Evolutionary conservation across 2,113 vertebrate genomes (phyloP).

Genomic region (Stercorarius parasiticus): DNA sequence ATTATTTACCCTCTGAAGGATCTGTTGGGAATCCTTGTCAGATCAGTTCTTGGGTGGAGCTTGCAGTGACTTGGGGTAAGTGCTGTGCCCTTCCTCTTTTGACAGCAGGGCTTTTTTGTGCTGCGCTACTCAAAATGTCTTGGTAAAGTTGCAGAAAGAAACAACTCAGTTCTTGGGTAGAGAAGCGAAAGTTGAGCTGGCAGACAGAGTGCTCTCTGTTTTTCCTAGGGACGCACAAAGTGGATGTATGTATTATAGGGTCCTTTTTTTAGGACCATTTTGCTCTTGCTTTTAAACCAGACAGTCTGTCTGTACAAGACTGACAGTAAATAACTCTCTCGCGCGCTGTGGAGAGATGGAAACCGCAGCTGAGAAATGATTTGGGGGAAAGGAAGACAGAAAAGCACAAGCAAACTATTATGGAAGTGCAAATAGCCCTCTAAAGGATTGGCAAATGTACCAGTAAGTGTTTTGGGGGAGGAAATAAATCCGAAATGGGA

Average conservation of each 20-base stretch:
- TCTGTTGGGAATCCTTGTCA: neutral
- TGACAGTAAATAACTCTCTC: neutral
- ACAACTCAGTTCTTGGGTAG: neutral
- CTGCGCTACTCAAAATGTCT: neutral
- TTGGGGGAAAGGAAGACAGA: conserved; percentile 29
- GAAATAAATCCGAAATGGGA: neutral
- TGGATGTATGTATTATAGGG: neutral
- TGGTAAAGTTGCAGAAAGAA: neutral
- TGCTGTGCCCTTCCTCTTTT: conserved; percentile 16
- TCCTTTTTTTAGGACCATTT: neutral
- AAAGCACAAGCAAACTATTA: neutral
- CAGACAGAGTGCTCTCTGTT: neutral
- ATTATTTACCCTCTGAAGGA: neutral
- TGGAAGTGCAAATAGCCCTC: neutral
- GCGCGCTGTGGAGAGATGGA: neutral
- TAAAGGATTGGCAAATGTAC: neutral
- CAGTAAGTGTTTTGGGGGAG: conserved; percentile 29
- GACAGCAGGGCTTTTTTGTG: neutral
- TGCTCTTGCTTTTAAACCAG: conserved; percentile 34
- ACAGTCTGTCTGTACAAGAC: neutral
- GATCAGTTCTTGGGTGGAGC: conserved; percentile 56
- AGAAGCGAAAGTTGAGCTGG: neutral
- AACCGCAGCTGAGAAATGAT: conserved; percentile 43
- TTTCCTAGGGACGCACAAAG: neutral
- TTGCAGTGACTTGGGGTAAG: conserved; percentile 36